phyloP scores from a whole-genome alignment of 2,113 vertebrate species.

The Oncorhynchus kisutch region DNA sequence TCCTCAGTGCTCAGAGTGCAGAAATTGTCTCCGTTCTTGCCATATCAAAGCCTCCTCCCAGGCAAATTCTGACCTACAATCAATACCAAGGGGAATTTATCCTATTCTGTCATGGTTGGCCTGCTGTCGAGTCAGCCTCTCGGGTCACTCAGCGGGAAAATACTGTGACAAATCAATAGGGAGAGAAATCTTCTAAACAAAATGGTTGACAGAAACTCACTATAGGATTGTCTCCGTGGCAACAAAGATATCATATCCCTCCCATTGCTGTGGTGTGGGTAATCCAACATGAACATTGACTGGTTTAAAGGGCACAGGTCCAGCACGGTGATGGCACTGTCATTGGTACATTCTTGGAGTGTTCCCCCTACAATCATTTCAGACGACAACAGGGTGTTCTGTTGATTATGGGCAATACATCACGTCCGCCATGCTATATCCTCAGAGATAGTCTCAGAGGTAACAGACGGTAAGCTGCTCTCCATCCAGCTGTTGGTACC shows the following conservation, averaged over 20 bases:
- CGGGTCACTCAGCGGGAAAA: constrained; percentile 4
- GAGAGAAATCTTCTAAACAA: not conserved
- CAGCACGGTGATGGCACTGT: not conserved
- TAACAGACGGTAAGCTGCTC: not conserved
- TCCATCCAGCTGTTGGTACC: not conserved
- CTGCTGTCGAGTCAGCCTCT: not conserved
- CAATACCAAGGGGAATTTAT: constrained; percentile 1
- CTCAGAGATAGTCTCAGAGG: not conserved
- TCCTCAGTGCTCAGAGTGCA: not conserved
- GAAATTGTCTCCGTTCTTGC: not conserved
- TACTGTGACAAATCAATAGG: constrained; percentile 12
- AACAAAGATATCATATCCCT: constrained; percentile 4
- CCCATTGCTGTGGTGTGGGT: not conserved
- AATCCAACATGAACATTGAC: not conserved
- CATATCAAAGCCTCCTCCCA: not conserved
- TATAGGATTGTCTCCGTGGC: not conserved
- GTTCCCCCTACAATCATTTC: not conserved
- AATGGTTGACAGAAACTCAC: not conserved
- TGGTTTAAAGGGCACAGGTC: not conserved
- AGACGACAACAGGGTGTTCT: too few relatives aligned
- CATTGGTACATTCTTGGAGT: not conserved
- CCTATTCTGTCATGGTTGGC: not conserved
- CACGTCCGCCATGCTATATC: not conserved
- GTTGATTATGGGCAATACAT: too few relatives aligned
- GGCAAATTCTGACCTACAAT: not conserved